These are phyloP conservation scores for Austrolebias charrua DNA, from an alignment of 2,797 vertebrate genomes.

Conservation along the genomic window DNA sequence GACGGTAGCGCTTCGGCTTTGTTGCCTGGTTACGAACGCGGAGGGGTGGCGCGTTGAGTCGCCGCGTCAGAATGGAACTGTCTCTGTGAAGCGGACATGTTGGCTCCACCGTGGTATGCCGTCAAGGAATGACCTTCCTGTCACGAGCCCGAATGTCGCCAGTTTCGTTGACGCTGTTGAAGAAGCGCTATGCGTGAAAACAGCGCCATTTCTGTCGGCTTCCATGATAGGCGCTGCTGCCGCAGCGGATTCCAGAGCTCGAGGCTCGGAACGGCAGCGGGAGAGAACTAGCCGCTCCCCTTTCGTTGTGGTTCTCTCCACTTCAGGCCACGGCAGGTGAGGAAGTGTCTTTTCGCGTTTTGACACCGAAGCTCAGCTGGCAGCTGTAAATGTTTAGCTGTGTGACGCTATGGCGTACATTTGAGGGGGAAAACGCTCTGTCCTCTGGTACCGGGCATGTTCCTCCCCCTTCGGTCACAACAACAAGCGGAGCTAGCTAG, in stretches of 20 bases:
- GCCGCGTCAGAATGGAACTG: constrained; percentile 59
- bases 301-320: constrained; percentile 64
- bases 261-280: constrained; percentile 82
- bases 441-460: constrained; percentile 54
- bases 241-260: constrained; percentile 82
- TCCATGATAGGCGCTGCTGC: constrained; percentile 81
- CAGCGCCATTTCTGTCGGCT: constrained; percentile 79
- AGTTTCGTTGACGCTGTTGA: constrained; percentile 60
- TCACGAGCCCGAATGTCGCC: constrained; percentile 77
- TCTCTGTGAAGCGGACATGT: constrained; percentile 58
- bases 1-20: constrained; percentile 79
- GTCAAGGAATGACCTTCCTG: constrained; percentile 16
- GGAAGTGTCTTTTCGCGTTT: neutral
- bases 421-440: constrained; percentile 67
- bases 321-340: constrained; percentile 78
- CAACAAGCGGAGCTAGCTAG: constrained; percentile 59
- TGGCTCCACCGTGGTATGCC: constrained; percentile 46
- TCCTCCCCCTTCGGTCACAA: constrained; percentile 71
- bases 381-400: constrained; percentile 12
- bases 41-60: constrained; percentile 61
- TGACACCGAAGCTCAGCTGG: neutral
- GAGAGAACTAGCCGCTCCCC: constrained; percentile 82
- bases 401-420: constrained; percentile 73
- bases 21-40: constrained; percentile 87
- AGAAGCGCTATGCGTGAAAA: constrained; percentile 62